A percentile compares a stretch with the other conserved stretches of the same genome.
Conservation (phyloP, 2,113 vertebrate genomes). For the Oostethus manadensis region DNA sequence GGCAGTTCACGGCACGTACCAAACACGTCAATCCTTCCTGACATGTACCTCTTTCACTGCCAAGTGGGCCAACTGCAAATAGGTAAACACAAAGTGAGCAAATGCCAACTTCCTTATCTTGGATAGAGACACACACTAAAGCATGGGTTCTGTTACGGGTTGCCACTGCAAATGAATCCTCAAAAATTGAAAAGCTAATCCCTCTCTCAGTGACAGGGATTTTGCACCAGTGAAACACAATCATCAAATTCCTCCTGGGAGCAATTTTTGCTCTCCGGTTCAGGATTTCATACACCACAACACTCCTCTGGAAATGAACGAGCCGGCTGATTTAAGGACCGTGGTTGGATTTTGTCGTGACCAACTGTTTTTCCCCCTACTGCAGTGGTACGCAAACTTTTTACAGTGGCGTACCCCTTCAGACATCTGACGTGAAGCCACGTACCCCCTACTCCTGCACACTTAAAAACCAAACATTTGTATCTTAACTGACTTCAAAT, state of each 20-base stretch:
- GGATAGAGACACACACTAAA: conserved; percentile 20
- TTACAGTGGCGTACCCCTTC: no score
- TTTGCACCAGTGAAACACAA: conserved; percentile 36
- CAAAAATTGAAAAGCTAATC: conserved; percentile 43
- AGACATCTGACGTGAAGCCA: no score
- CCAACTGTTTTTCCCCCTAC: background rate
- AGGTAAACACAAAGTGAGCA: conserved; percentile 25
- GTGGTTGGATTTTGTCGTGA: conserved; percentile 20
- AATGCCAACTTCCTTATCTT: conserved; percentile 16
- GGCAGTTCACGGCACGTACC: background rate
- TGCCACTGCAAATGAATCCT: conserved; percentile 58
- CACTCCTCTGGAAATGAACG: conserved; percentile 20
- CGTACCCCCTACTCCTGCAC: no score
- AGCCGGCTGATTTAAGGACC: conserved; percentile 11
- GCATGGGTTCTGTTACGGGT: conserved; percentile 35
- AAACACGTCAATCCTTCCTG: conserved; percentile 63
- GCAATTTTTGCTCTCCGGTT: conserved; percentile 20
- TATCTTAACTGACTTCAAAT: no score
- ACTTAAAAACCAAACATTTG: no score
- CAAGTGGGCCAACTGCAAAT: conserved; percentile 35
- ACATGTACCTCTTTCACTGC: conserved; percentile 47
- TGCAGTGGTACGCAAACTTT: no score
- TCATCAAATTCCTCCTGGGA: conserved; percentile 41
- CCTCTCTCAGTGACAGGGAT: conserved; percentile 36
- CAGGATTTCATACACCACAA: conserved; percentile 21